phyloP scores from a whole-genome alignment of 2,888 invertebrate genomes.

The Caenorhabditis sp. region DNA sequence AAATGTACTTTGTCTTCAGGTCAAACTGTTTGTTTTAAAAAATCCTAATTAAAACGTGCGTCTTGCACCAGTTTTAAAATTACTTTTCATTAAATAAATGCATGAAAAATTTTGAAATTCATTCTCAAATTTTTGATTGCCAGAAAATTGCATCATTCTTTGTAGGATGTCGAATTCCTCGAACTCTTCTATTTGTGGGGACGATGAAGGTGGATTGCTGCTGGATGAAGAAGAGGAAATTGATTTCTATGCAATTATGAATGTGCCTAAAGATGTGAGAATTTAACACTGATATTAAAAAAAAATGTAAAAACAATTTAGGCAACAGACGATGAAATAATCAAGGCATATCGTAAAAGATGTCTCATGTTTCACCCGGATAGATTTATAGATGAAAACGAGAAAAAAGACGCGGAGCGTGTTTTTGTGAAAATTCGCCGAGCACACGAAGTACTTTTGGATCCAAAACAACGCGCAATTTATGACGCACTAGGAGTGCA shows the following conservation, averaged over 20 bases:
- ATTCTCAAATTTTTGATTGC: background rate
- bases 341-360: constrained; percentile 87
- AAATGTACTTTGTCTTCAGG: background rate
- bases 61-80: too few species aligned
- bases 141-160: background rate
- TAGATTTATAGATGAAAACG: constrained; percentile 85
- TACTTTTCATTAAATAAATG: background rate
- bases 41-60: too few species aligned
- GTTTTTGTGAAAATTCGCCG: constrained; percentile 90
- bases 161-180: constrained; percentile 52
- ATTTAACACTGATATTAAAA: background rate
- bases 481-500: constrained; percentile 89
- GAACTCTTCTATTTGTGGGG: constrained; percentile 52
- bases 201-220: constrained; percentile 51
- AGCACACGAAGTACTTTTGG: constrained; percentile 92
- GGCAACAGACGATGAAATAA: constrained; percentile 92
- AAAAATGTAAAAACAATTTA: constrained; percentile 71
- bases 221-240: constrained; percentile 62
- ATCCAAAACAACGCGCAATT: constrained; percentile 91
- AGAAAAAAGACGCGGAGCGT: constrained; percentile 86
- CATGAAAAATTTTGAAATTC: background rate
- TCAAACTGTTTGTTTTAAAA: background rate
- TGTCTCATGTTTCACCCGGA: constrained; percentile 96
- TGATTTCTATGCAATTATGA: constrained; percentile 69
- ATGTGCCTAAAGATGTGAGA: constrained; percentile 63